Conservation (phyloP, 1,140 invertebrate species). For the Aphelinus certus region DNA sequence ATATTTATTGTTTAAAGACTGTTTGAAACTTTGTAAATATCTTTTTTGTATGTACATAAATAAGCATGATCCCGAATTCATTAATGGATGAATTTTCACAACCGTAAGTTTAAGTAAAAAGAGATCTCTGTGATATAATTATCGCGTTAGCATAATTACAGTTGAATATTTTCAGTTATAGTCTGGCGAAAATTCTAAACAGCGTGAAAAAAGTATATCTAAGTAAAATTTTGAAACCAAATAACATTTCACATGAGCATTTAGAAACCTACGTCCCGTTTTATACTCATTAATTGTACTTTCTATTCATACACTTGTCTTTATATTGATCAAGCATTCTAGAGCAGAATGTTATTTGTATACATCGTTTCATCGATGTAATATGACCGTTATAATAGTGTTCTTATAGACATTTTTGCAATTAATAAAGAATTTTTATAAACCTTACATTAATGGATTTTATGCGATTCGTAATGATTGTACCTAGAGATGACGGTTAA, state of each 20-base stretch:
- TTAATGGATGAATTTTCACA: not conserved
- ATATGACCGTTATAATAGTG: too few relatives aligned
- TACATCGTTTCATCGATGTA: too few relatives aligned
- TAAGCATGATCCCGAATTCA: not conserved
- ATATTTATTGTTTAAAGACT: not conserved
- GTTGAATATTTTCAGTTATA: not conserved
- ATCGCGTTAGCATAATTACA: too few relatives aligned
- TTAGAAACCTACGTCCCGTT: not conserved
- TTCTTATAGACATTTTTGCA: too few relatives aligned
- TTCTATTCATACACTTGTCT: too few relatives aligned
- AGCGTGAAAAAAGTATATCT: not conserved
- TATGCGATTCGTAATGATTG: too few relatives aligned
- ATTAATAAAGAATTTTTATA: too few relatives aligned
- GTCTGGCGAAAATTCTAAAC: not conserved
- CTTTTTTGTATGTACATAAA: not conserved
- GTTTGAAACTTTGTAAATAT: not conserved
- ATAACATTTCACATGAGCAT: not conserved
- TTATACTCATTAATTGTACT: conserved; percentile 6
- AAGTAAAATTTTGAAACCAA: not conserved
- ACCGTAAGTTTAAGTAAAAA: not conserved
- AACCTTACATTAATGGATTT: too few relatives aligned
- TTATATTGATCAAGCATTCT: too few relatives aligned
- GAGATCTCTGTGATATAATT: not conserved
- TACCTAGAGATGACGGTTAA: too few relatives aligned
- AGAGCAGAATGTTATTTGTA: too few relatives aligned